Evolutionary conservation across 2,113 vertebrate genomes (phyloP).

Genomic region (Prionailurus viverrinus): DNA sequence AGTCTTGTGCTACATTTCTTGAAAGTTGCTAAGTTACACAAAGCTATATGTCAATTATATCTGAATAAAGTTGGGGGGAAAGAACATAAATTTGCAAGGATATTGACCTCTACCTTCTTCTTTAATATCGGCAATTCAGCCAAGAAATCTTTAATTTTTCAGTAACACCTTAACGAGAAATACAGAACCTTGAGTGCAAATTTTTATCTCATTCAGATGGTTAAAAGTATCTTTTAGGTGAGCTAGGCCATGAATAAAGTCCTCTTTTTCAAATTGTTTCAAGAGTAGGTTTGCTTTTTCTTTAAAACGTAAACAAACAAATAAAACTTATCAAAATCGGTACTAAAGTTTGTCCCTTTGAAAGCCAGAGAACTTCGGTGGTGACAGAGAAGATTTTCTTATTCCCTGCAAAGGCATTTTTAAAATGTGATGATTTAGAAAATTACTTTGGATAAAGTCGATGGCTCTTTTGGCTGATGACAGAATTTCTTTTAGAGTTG

Average conservation of each 20-base stretch:
- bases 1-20: background rate
- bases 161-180: background rate
- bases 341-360: background rate
- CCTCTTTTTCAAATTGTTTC: background rate
- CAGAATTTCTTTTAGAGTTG: background rate
- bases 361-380: background rate
- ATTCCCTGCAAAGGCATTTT: background rate
- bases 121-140: background rate
- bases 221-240: background rate
- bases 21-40: background rate
- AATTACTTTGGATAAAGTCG: background rate
- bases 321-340: background rate
- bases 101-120: background rate
- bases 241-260: background rate
- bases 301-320: background rate
- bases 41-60: background rate
- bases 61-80: background rate
- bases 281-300: background rate
- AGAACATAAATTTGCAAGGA: background rate
- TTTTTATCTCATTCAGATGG: background rate
- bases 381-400: background rate
- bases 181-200: background rate
- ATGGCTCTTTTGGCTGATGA: background rate
- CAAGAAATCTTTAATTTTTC: conserved; percentile 20
- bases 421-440: background rate